Evolutionary conservation across 2,888 invertebrate genomes (phyloP), one percentile per base, ranked within the genome.

Genomic region (Folsomia candida): DNA sequence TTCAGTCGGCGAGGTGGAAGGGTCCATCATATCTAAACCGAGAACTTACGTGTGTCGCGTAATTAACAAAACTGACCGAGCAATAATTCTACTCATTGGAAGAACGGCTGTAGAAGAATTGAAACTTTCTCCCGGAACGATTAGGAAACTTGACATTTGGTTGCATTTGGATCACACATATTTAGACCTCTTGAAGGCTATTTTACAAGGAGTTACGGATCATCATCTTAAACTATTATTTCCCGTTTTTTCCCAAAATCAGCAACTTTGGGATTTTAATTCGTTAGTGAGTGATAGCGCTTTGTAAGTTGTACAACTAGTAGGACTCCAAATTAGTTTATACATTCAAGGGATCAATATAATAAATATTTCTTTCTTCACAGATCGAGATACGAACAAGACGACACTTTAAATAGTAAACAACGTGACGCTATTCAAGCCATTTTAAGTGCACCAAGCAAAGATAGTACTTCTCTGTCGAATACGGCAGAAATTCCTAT

Each of bases 401-500:
- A 64, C 18, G 37, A 64, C 4, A 20, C 24, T 51, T 51, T 64
- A 24, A 64, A 47, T 25, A 51, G 22, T 2, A 58, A 59, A 59
- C 67, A 67, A 29, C 28, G 27, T 4, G 57, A 67, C 2, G 67
- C 59, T 51, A 2, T 51, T 11, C 25, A 47, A 22, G 24, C 51
- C 47, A 64, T 64, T 51, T 9, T 64, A n/a, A n/a, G n/a, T 51
- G 20, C 9, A 2, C 6, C 25, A 24, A 51, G 51, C 20, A 27
- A 6, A 9, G 14, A 25, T 6, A 20, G 20, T 9, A 11, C 11
- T 6, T 20, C 90, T 63, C 91, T 37, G 37, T 37, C 37, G 37
- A 9, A 37, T 14, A 9, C 37, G 37, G 14, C 37, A 14, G 37
- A n/a, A n/a, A n/a, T 91, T 0, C 91, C 91, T 0, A 87, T 91